Percentiles rank a stretch among this genome's conserved stretches.
Evolutionary conservation across 2,113 vertebrate genomes (phyloP).

Genomic region (Oncorhynchus nerka): DNA sequence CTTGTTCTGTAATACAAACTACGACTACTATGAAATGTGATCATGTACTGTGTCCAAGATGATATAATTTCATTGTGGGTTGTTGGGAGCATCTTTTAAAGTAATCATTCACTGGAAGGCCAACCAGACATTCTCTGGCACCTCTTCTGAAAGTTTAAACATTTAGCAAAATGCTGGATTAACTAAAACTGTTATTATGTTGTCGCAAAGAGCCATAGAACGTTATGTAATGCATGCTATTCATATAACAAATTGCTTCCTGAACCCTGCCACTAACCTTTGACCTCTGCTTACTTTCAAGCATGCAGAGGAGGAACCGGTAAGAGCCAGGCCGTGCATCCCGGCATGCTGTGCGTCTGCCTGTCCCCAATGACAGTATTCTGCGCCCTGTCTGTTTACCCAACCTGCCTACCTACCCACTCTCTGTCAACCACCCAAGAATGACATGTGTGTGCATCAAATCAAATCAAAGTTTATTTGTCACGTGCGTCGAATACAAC

Average conservation of each 20-base stretch:
- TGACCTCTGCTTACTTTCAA: constrained; percentile 84
- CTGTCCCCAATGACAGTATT: no score
- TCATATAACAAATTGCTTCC: constrained; percentile 37
- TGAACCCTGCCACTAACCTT: constrained; percentile 65
- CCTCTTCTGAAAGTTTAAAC: no score
- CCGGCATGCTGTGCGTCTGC: constrained; percentile 35
- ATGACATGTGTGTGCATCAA: background rate
- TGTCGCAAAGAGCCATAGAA: background rate
- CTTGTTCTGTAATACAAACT: background rate
- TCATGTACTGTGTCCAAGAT: background rate
- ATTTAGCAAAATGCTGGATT: no score
- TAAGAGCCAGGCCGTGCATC: constrained; percentile 70
- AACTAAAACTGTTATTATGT: no score
- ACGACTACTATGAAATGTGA: background rate
- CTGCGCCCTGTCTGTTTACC: no score
- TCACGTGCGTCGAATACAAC: no score
- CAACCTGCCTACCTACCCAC: constrained; percentile 55
- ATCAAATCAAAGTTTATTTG: no score
- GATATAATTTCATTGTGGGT: no score
- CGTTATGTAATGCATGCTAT: background rate
- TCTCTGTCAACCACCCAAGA: constrained; percentile 35
- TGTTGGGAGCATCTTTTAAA: no score
- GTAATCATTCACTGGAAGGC: no score
- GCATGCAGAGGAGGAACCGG: constrained; percentile 94
- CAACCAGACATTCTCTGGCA: no score